A percentile compares a stretch with the other conserved stretches of the same genome.
Evolutionary conservation across 2,113 vertebrate species (phyloP).

Genomic region (Stegostoma tigrinum): DNA sequence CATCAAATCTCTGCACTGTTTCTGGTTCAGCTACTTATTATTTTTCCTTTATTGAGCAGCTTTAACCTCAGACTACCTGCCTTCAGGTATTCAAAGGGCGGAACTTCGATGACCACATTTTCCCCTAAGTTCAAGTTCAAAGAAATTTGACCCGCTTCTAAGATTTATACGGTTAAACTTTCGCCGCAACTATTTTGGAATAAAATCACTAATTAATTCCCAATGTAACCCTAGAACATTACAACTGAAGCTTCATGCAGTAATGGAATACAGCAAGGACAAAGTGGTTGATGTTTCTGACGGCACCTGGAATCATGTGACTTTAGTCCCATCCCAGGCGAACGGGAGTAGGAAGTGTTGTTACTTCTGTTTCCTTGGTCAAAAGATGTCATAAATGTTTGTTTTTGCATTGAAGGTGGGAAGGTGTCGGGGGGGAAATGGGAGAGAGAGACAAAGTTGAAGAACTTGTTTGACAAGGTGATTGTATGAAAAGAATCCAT

Average conservation of each 20-base stretch:
- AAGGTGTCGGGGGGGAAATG: too few species aligned
- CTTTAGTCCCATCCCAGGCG: neutral
- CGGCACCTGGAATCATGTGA: conserved; percentile 33
- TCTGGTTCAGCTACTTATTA: neutral
- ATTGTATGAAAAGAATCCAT: neutral
- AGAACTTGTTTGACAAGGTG: neutral
- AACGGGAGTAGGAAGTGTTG: neutral
- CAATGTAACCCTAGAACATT: neutral
- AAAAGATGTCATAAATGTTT: neutral
- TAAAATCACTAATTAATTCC: neutral
- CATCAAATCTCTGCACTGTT: neutral
- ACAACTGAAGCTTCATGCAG: neutral
- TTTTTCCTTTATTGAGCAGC: neutral
- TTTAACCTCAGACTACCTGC: neutral
- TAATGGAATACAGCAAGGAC: neutral
- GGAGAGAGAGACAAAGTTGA: neutral
- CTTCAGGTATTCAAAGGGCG: neutral
- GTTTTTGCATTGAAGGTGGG: neutral
- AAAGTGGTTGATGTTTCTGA: conserved; percentile 25
- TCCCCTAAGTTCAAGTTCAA: neutral
- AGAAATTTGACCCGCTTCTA: neutral
- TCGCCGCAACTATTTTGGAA: neutral
- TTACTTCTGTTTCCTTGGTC: neutral
- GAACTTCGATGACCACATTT: neutral
- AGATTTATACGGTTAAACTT: neutral